phyloP scores from a whole-genome alignment of 1,140 invertebrate species.

The Heliconius congener region DNA sequence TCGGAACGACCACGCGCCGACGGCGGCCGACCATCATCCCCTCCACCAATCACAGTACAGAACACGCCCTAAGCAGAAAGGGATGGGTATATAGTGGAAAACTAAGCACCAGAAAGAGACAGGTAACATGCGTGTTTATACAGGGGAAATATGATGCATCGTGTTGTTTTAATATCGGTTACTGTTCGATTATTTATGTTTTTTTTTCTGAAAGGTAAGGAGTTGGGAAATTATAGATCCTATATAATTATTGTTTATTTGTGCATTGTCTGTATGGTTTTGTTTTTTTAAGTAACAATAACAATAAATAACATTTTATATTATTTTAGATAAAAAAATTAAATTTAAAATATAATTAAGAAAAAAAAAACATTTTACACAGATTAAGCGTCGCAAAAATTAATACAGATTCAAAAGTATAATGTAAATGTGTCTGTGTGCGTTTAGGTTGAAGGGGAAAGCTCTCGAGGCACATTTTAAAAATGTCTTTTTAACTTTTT shows the following conservation, averaged over 20 bases:
- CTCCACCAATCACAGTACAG: constrained; percentile 67
- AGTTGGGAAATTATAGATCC: constrained; percentile 50
- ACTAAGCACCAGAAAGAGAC: constrained; percentile 45
- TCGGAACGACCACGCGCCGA: constrained; percentile 62
- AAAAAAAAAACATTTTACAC: background rate
- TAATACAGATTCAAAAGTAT: constrained; percentile 12
- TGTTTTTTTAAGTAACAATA: constrained; percentile 19
- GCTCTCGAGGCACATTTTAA: constrained; percentile 59
- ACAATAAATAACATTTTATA: background rate
- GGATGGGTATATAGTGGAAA: constrained; percentile 55
- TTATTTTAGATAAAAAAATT: background rate
- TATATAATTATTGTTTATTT: constrained; percentile 42
- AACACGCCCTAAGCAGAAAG: constrained; percentile 65
- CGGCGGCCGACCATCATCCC: constrained; percentile 58
- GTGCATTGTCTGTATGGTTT: constrained; percentile 36
- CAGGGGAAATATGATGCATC: constrained; percentile 78
- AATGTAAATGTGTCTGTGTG: constrained; percentile 46
- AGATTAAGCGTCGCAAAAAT: constrained; percentile 17
- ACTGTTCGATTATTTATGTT: constrained; percentile 73
- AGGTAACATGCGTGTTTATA: constrained; percentile 62
- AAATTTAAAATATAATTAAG: background rate
- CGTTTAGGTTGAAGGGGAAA: constrained; percentile 61
- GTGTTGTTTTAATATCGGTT: constrained; percentile 77
- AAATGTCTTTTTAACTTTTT: constrained; percentile 67
- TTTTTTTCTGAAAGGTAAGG: constrained; percentile 67